Evolutionary conservation across 2,797 vertebrate species (phyloP).

Genomic region (Chaunax sp.): DNA sequence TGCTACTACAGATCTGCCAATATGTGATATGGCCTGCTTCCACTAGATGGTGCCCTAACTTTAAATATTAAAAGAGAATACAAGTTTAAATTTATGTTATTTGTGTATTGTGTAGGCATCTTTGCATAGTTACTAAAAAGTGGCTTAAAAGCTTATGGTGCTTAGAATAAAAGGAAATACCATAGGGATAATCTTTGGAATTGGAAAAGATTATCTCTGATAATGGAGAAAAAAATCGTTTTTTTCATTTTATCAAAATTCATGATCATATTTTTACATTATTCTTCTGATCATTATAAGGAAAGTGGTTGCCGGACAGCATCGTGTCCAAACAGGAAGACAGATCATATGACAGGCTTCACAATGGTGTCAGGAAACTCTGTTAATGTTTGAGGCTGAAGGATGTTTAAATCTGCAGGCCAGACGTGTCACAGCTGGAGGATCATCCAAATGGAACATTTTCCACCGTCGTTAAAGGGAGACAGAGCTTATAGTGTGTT

Average conservation of each 20-base stretch:
- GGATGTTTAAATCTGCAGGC: slow-evolving; percentile 43
- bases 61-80: slow-evolving; percentile 33
- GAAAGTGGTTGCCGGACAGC: not conserved
- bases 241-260: not conserved
- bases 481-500: not conserved
- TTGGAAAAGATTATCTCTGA: not conserved
- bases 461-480: slow-evolving; percentile 19
- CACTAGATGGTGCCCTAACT: slow-evolving; percentile 50
- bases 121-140: not conserved
- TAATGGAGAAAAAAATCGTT: not conserved
- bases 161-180: not conserved
- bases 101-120: not conserved
- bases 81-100: too few species aligned
- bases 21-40: not conserved
- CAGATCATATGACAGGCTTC: not conserved
- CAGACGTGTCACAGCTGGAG: slow-evolving; percentile 53
- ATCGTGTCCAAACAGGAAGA: slow-evolving; percentile 10
- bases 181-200: too few species aligned
- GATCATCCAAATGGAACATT: slow-evolving; percentile 28
- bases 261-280: not conserved
- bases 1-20: not conserved
- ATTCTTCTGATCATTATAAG: not conserved
- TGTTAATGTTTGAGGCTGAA: slow-evolving; percentile 32
- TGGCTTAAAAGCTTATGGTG: not conserved
- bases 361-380: slow-evolving; percentile 13